These are phyloP conservation scores for Wiebesia pumilae DNA, from an alignment of 1,140 invertebrate species.

Conservation along the genomic window DNA sequence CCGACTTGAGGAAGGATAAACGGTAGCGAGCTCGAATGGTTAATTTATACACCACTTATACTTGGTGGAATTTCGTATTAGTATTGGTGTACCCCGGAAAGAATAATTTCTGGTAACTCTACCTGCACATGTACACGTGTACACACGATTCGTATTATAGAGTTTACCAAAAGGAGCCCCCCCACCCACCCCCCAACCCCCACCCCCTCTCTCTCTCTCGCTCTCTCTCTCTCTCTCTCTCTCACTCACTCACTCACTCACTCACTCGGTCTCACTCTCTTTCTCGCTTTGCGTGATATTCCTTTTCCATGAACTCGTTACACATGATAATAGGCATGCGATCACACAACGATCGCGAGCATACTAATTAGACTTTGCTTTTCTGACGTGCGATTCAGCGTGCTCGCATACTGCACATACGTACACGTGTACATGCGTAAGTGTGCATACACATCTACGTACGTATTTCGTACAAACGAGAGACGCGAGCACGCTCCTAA, in stretches of 20 bases:
- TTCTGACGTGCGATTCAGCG: slow-evolving; percentile 59
- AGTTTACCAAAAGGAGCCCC: slow-evolving; percentile 3
- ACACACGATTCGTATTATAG: slow-evolving; percentile 1
- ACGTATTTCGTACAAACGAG: slow-evolving; percentile 6
- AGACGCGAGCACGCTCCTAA: slow-evolving; percentile 23
- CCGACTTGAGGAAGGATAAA: background rate
- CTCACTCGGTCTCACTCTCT: slow-evolving; percentile 13
- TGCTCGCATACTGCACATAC: background rate
- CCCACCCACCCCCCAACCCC: background rate
- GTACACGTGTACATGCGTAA: background rate
- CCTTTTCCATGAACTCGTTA: slow-evolving; percentile 65
- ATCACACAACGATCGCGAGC: slow-evolving; percentile 63
- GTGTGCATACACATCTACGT: background rate
- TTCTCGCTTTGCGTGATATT: slow-evolving; percentile 62
- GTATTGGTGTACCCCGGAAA: slow-evolving; percentile 37
- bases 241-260: no score
- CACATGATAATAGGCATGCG: slow-evolving; percentile 68
- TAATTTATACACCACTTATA: slow-evolving; percentile 29
- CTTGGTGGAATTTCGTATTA: background rate
- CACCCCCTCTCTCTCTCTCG: no score
- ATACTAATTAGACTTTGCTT: slow-evolving; percentile 68
- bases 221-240: background rate
- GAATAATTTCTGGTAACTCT: slow-evolving; percentile 41
- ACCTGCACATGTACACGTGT: background rate
- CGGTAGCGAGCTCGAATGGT: slow-evolving; percentile 17